Evolutionary conservation across 2,797 vertebrate species (phyloP), one percentile per base, ranked within the genome.

Genomic region (Liparis tanakae): DNA sequence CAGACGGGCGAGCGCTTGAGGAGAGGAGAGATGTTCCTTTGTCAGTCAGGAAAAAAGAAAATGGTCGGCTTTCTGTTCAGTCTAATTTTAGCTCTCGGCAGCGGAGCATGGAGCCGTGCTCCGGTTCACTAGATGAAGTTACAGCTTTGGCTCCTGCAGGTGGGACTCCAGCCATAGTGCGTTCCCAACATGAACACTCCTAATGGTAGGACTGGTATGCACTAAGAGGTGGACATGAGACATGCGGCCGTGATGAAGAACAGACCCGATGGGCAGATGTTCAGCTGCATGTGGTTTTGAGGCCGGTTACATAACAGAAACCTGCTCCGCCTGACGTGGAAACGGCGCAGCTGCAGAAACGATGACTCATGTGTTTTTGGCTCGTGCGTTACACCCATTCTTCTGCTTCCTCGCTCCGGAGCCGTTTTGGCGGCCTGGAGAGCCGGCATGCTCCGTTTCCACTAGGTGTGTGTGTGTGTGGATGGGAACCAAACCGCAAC

Each of bases 281-380:
- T 78, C 48, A 76, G 25, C 44, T 79, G 72, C 8, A 12, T 81
- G 79, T 76, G 7, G 4, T 33, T 55, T 6, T 53, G 60, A 59
- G 61, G 65, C 51, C 58, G 74, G 71, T 91, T 90, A 63, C 76
- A 74, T 82, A 90, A 89, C 71, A 44, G 50, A 81, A 81, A 70
- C 22, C 69, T 62, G 80, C 70, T 41, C 56, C 78, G 64, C 81
- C 85, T 59, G 70, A 61, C 78, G 76, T 72, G 78, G 85, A 84
- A 88, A 89, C 83, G 68, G 67, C 65, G 39, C 68, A 75, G 80
- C 59, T 0, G 67, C 63, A 72, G 37, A 80, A 62, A 67, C 25
- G 70, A 83, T 93, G 91, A 94, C 78, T 93, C 92, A 93, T 90
- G 46, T 69, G 79, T 86, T 85, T 87, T 88, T 84, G 86, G 81